Conservation (phyloP, 2,113 vertebrate species). For the Solenodon paradoxus region DNA sequence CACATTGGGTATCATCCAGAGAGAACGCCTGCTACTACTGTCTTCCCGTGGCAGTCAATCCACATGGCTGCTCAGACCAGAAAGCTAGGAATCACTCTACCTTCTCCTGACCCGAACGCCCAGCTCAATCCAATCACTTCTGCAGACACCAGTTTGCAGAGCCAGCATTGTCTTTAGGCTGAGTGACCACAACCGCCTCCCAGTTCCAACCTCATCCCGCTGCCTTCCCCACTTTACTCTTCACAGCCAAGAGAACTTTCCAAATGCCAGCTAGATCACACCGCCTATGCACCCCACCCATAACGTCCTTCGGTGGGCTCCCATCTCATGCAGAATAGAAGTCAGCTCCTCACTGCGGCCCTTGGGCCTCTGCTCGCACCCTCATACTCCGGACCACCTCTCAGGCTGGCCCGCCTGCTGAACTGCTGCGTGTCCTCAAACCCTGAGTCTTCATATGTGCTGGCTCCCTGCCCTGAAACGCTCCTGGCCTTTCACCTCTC, state of each 20-base stretch:
- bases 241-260: neutral
- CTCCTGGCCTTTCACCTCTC: neutral
- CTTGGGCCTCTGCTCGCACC: too few species aligned
- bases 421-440: neutral
- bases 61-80: neutral
- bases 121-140: rapidly evolving
- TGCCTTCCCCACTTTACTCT: neutral
- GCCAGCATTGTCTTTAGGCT: neutral
- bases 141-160: neutral
- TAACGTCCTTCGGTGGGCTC: neutral
- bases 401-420: rapidly evolving
- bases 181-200: neutral
- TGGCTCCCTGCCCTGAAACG: neutral
- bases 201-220: neutral
- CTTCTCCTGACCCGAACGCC: neutral
- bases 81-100: neutral
- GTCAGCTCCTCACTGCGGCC: rapidly evolving
- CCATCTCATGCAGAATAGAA: neutral
- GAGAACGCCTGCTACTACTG: too few species aligned
- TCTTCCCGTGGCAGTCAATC: too few species aligned
- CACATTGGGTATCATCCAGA: neutral
- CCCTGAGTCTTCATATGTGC: neutral
- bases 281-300: too few species aligned
- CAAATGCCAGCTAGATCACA: rapidly evolving
- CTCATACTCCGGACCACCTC: too few species aligned